Evolutionary conservation across 2,797 vertebrate genomes (phyloP), one percentile per base, ranked within the genome.

Genomic region (Melanogrammus aeglefinus): DNA sequence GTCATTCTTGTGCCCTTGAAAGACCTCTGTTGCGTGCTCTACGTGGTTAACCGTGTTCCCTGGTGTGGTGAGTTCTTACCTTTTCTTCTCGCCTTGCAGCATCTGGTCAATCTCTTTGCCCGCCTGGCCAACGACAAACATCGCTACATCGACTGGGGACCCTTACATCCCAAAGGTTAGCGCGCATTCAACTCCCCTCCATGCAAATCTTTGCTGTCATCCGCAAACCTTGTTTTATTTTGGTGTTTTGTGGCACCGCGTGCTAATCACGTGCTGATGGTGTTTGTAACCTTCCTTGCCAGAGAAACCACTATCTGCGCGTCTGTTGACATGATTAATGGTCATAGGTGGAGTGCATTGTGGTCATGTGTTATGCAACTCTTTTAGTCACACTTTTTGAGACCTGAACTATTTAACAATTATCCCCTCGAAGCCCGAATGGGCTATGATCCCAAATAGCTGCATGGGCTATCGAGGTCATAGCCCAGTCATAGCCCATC

Each of bases 131-230:
- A 95, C 79, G 97, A 99, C 92, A n/a, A 99, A 97, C 93, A 99
- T 99, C n/a, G 98, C 80, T 99, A 98, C 93, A 96, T 99, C 84
- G 95, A 98, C 78, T 99, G 98, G 98, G n/a, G 97, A 99, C 91
- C 96, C 97, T 0, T 98, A 96, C 88, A 96, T 99, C 88, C 97
- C 97, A 63, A 98, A 98, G 97, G 98, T 98, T 91, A 88, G 87
- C 88, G 18, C 13, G 21, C 10, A 41, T 63, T 16, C 75, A n/a
- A 75, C 31, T 74, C 27, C 74, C 7, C 75, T 16, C 72, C 18
- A 13, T 47, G 24, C 51, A 70, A 74, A 39, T 70, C 79, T 24
- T 24, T 8, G 21, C 18, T 57, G 57, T 63, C 57, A 8, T n/a
- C 6, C n/a, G 57, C 14, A n/a, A 5, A 24, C 57, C 57, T 24